Base-by-base conservation (phyloP, 2,797 vertebrate species). In the Sebastes kiyomatsui region DNA sequence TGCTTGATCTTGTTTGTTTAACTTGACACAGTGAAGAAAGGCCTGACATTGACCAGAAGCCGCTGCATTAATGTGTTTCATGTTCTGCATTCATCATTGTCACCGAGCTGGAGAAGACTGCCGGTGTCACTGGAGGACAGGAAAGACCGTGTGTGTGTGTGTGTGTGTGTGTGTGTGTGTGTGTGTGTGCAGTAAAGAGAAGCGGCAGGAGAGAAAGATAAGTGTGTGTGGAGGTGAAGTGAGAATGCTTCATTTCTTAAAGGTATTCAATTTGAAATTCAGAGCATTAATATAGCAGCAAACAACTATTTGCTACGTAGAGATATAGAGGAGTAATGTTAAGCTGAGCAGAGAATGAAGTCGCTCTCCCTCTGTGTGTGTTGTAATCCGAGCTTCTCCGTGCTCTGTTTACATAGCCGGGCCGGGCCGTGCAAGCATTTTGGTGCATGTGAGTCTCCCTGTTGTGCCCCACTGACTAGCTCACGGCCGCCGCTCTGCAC, bases 1-100 rank as follows among this genome's bases (percentile, higher is more conserved):
- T 93, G 96, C 95, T 97, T 97, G 95, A 97, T 98, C 97, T 97
- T 99, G 97, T 99, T 99, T 99, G 98, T 99, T 98, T 97, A 98
- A 97, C 96, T 98, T 98, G 98, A 99, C 98, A 98, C 96, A 93
- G 96, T 96, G 97, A 97, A 97, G 97, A 99, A 99, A 99, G 96
- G 96, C 95, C 96, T 97, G 97, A 97, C 98, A 98, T 94, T 97
- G 97, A 98, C 96, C 97, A 97, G 97, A 97, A 97, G 97, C 96
- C 92, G 95, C 94, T 95, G 97, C 97, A 97, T 98, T 98, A 98
- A 99, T 98, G 98, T 96, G 96, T 96, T 97, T 97, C 97, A 97
- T 98, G 97, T 97, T 97, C 95, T 90, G 96, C 97, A 99, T 99
- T 97, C 97, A 98, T 99, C 98, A 99, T 96, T 97, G 98, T 98